A percentile compares a stretch with the other conserved stretches of the same genome.
Conservation (phyloP, 2,797 vertebrate species). For the Poeciliopsis turneri region DNA sequence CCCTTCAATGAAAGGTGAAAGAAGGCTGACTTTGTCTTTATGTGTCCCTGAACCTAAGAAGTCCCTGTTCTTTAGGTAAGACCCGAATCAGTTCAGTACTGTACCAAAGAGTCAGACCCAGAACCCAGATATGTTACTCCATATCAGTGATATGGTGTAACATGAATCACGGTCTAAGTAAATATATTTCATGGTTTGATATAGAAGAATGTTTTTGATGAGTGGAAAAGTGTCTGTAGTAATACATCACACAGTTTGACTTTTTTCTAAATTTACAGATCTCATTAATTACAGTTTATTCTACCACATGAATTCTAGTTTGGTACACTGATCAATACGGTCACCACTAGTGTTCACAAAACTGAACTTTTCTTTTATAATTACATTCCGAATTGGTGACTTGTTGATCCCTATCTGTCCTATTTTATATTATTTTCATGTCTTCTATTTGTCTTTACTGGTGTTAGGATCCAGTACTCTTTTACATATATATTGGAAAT, state of each 20-base stretch:
- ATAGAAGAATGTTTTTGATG: background rate
- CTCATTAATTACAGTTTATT: background rate
- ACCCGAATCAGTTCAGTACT: too few species aligned
- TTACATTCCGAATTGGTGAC: background rate
- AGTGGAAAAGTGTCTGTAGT: too few species aligned
- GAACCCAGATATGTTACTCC: too few species aligned
- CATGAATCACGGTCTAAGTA: background rate
- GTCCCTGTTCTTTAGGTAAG: background rate
- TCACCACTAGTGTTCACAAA: background rate
- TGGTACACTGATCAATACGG: background rate
- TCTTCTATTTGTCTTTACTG: background rate
- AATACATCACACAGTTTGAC: too few species aligned
- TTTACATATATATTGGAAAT: background rate
- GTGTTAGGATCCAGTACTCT: background rate
- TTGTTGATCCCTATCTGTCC: background rate
- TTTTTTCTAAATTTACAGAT: background rate
- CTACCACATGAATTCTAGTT: background rate
- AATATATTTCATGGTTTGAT: background rate
- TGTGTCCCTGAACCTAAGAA: background rate
- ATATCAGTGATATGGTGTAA: background rate
- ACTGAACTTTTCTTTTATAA: background rate
- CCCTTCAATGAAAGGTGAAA: background rate
- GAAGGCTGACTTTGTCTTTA: background rate
- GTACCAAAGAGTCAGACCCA: background rate
- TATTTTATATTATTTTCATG: background rate